Conservation (phyloP, 2,888 invertebrate species). For the Eulithis prunata region DNA sequence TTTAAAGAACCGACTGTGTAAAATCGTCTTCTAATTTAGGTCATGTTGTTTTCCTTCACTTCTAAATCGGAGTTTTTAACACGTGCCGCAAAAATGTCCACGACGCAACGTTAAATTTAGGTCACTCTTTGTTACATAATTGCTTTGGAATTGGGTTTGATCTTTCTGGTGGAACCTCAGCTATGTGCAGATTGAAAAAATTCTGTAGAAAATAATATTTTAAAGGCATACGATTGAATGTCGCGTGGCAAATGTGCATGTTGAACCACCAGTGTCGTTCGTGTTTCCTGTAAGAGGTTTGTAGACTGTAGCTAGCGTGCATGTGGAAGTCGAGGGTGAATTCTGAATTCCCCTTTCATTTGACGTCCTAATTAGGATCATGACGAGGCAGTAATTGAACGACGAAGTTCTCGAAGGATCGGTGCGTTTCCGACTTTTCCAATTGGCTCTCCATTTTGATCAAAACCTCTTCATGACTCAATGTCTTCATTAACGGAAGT, state of each 20-base stretch:
- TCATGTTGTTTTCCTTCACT: not conserved
- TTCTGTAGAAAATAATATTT: slow-evolving; percentile 6
- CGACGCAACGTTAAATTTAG: slow-evolving; percentile 38
- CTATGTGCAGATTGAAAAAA: slow-evolving; percentile 20
- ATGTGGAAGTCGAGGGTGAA: slow-evolving; percentile 17
- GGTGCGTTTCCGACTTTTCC: slow-evolving; percentile 8
- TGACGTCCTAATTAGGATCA: slow-evolving; percentile 35
- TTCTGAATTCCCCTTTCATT: slow-evolving; percentile 24
- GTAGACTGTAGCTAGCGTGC: not conserved
- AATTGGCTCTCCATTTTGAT: slow-evolving; percentile 7
- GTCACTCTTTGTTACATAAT: slow-evolving; percentile 45
- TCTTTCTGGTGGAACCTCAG: slow-evolving; percentile 26
- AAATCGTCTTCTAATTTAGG: not conserved
- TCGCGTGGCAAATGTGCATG: slow-evolving; percentile 10
- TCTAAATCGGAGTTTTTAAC: slow-evolving; percentile 10
- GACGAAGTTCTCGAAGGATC: slow-evolving; percentile 7
- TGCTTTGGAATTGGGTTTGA: slow-evolving; percentile 38
- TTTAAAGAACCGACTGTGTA: not conserved
- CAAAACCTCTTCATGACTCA: not conserved
- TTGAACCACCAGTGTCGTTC: slow-evolving; percentile 13
- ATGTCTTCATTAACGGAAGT: slow-evolving; percentile 1
- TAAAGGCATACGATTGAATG: slow-evolving; percentile 13
- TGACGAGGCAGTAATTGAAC: slow-evolving; percentile 24
- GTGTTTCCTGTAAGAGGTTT: slow-evolving; percentile 19
- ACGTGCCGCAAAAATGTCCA: slow-evolving; percentile 24